Base-by-base conservation (phyloP, 2,888 invertebrate genomes). In the Polydrusus cervinus region DNA sequence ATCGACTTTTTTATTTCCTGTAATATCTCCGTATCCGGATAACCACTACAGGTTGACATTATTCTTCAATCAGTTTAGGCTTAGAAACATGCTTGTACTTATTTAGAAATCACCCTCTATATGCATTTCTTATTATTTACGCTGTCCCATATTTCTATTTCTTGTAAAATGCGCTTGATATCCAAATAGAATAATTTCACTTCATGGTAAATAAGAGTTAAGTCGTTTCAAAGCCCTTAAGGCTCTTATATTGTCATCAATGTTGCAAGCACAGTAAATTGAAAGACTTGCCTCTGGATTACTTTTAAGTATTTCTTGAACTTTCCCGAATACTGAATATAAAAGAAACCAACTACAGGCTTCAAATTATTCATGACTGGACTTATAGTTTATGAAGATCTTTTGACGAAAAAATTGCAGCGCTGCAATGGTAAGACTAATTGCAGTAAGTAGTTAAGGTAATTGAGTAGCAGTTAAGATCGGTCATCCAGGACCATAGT, bases 161-260 rank as follows among this genome's bases (percentile, higher is more conserved):
- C 14, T 16, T 14, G 16, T 47, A 47, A 8, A 47, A 16, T 16
- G 9, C 47, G n/a, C n/a, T 53, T 53, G 5, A 30, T 25, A 53
- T 16, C 18, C 51, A 51, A 51, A 20, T 49, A 51, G 3, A 30
- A 30, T 53, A 53, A 25, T 30, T 30, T n/a, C 7, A 53, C 30
- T 53, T 30, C 53, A 13, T 53, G 25, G 25, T 25, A 30, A 53
- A 53, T 53, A 53, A 53, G n/a, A 51, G 13, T n/a, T n/a, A n/a
- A 53, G 53, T 51, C 51, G 51, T 53, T 43, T 61, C 13, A 38
- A 38, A 61, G 11, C 20, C 61, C n/a, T 38, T 61, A 61, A 61
- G 20, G 40, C 18, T 38, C 61, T 61, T 61, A 61, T 13, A 45
- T 45, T n/a, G 14, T n/a, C 25, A 20, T 64, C 64, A 64, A 64